Evolutionary conservation across 2,113 vertebrate species (phyloP), one percentile per base, ranked within the genome.

Genomic region (Galbula dea): DNA sequence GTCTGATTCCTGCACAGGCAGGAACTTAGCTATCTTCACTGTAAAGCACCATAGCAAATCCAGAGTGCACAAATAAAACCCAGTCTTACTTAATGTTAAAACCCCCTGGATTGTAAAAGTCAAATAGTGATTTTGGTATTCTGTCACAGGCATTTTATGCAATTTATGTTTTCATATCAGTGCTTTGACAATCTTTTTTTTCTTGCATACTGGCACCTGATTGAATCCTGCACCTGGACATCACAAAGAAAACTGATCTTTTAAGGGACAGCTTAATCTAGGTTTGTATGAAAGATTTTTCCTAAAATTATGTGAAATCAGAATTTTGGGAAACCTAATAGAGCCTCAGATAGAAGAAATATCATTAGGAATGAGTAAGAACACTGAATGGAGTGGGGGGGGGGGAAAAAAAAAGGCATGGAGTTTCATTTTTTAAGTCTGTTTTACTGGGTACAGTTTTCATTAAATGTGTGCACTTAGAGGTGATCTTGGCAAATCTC

Each of bases 401-500:
- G 15, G 3, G 7, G 26, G 46, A 20, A 43, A 66, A 45, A 37
- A 39, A 14, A 11, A 51, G 7, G 19, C 2, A 46, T 1, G 3
- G 3, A 30, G 10, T 59, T 83, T 67, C 2, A 43, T 55, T 75
- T 52, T 76, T 49, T 3, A 52, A 76, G 19, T 55, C 41, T 77
- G 7, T 65, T 85, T 82, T 68, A 43, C 19, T 32, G 45, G 9
- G 34, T 39, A n/a, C 32, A 52, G 36, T 30, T 90, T 71, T 71
- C 2, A 1, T 52, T 19, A 66, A 76, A 72, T 10, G 3, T 32
- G 34, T 61, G 30, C 43, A 43, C 30, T 39, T 54, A 59, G 27
- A 86, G 78, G 67, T 79, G 82, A 85, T 79, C 66, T 66, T 78
- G 74, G 43, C 55, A 94, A 91, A 48, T 71, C 92, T 83, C 77